A percentile compares a stretch with the other conserved stretches of the same genome.
Evolutionary conservation across 2,888 invertebrate species (phyloP).

Genomic region (Tetranychus truncatus): DNA sequence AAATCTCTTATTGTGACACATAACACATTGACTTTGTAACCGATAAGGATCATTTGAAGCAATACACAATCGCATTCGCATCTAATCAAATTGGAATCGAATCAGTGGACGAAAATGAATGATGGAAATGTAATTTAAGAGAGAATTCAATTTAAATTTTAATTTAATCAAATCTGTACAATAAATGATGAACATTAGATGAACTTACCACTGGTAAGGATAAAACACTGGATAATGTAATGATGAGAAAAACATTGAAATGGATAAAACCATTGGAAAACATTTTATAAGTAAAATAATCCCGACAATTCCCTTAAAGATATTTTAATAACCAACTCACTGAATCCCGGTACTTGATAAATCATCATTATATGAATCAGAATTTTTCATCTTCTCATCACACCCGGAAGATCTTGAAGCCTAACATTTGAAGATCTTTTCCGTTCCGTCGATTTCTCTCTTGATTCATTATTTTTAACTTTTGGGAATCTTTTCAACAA

Average conservation of each 20-base stretch:
- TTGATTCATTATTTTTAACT: neutral
- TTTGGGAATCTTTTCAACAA: neutral
- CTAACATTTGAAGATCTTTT: neutral
- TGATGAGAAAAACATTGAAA: neutral
- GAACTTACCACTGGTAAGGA: neutral
- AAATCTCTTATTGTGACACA: constrained; percentile 19
- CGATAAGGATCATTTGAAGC: constrained; percentile 17
- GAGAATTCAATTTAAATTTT: no score
- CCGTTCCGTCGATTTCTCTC: neutral
- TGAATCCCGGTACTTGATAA: no score
- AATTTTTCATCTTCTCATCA: neutral
- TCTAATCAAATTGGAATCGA: constrained; percentile 3
- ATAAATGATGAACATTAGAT: neutral
- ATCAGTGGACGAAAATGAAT: neutral
- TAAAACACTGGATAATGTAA: neutral
- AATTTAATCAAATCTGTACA: no score
- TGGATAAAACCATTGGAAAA: neutral
- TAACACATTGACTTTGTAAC: constrained; percentile 23
- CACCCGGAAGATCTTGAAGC: neutral
- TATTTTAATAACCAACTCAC: no score
- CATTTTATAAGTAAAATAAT: neutral
- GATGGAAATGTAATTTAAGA: no score
- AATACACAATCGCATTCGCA: constrained; percentile 20
- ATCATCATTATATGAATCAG: no score
- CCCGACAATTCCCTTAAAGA: no score